Evolutionary conservation across 2,113 vertebrate species (phyloP).

Genomic region (Clupea harengus): DNA sequence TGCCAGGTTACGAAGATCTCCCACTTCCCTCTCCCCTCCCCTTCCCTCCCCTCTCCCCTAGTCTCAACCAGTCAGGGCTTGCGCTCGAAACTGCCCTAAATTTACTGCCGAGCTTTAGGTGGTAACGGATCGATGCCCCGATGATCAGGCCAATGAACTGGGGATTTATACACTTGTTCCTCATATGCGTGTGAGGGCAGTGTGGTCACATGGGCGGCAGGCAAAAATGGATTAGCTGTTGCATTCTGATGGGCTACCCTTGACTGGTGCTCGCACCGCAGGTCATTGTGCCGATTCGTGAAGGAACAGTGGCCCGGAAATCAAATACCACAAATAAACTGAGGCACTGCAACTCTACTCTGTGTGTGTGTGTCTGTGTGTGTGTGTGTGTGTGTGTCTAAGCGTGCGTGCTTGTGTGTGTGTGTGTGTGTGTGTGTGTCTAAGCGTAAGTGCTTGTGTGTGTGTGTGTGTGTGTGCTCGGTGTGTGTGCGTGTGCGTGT

Average conservation of each 20-base stretch:
- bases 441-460: neutral
- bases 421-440: neutral
- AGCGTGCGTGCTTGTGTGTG: too few relatives aligned
- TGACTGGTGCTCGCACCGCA: neutral
- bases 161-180: conserved; percentile 44
- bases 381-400: neutral
- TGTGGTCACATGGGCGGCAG: neutral
- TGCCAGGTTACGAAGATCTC: conserved; percentile 31
- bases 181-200: conserved; percentile 12
- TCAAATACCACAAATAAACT: neutral
- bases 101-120: conserved; percentile 38
- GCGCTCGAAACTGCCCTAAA: conserved; percentile 31
- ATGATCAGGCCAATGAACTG: conserved; percentile 38
- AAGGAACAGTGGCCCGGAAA: neutral
- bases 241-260: neutral
- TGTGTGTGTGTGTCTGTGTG: neutral
- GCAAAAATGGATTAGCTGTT: conserved; percentile 42
- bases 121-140: conserved; percentile 46
- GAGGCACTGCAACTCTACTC: neutral
- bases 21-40: conserved; percentile 32
- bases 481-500: neutral
- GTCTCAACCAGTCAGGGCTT: conserved; percentile 20
- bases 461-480: conserved; percentile 3
- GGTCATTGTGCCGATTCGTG: neutral
- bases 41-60: neutral